Evolutionary conservation across 1,140 invertebrate genomes (phyloP), one percentile per base, ranked within the genome.

Genomic region (Brachionus calyciflorus): DNA sequence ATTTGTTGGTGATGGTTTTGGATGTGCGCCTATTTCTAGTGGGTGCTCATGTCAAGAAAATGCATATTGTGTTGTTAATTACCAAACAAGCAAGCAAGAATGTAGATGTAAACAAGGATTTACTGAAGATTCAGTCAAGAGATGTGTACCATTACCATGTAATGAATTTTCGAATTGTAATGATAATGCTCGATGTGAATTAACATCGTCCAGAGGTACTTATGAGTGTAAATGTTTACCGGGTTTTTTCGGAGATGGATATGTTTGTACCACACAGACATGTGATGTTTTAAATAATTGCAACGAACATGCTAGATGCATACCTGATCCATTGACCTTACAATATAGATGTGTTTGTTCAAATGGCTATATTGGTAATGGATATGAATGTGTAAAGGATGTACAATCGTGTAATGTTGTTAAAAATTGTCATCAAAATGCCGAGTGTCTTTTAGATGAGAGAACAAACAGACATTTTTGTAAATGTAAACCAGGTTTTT

Each of bases 401-500:
- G 21, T 57, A 17, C 24, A 44, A 24, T 76, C 73, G 5, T 77
- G 76, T 41, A 60, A 77, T 65, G 53, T 65, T 9, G 7, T 46
- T 14, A 28, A 63, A 57, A 65, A 77, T 49, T 77, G 76, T 53
- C 55, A 77, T 24, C 28, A 33, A 48, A 63, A 63, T 26, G 55
- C 76, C 24, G 41, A 77, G 21, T 77, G 76, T 48, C 19, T 77
- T n/a, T 24, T 44, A 14, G 40, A 77, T 28, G 57, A 49, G 14
- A 46, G 60, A 30, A 46, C 26, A 14, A 60, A 77, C 65, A 19
- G 60, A 51, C 57, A 77, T 28, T 46, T 77, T 17, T 77, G 76
- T 26, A 48, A 48, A 30, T 77, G 76, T 51, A 76, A 76, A 46
- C 69, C 69, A 51, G 69, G 76, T n/a, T 77, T 53, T 53, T 48